Conservation (phyloP, 1,140 invertebrate genomes). For the Cydia strobilella region DNA sequence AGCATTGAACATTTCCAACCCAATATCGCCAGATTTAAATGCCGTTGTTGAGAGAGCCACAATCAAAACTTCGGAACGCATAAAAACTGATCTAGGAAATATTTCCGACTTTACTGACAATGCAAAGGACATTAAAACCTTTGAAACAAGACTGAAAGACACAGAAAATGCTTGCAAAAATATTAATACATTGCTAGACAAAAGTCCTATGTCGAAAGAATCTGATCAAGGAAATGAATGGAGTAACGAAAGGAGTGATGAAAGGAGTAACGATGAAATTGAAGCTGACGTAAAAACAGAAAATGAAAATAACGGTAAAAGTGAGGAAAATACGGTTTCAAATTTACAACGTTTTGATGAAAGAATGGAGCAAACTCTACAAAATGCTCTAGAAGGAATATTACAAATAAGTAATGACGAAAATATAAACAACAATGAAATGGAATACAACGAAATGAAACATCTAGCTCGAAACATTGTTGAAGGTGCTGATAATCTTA, state of each 20-base stretch:
- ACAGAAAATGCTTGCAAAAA: conserved; percentile 62
- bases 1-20: conserved; percentile 68
- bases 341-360: conserved; percentile 48
- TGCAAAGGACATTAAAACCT: conserved; percentile 51
- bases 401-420: conserved; percentile 54
- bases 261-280: conserved; percentile 34
- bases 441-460: conserved; percentile 72
- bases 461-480: conserved; percentile 65
- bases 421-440: conserved; percentile 59
- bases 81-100: conserved; percentile 39
- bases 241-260: no score
- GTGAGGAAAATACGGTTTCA: not conserved
- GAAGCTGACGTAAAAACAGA: conserved; percentile 29
- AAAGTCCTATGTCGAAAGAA: not conserved
- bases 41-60: conserved; percentile 39
- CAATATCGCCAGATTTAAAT: conserved; percentile 49
- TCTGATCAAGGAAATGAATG: not conserved
- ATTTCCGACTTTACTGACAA: conserved; percentile 34
- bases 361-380: conserved; percentile 60
- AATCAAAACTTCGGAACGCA: conserved; percentile 33
- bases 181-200: conserved; percentile 57
- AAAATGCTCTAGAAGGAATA: conserved; percentile 56
- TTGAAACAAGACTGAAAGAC: conserved; percentile 61
- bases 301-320: conserved; percentile 1
- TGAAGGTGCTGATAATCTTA: conserved; percentile 70